Evolutionary conservation across 2,888 invertebrate species (phyloP).

Genomic region (Drosophila eohydei): DNA sequence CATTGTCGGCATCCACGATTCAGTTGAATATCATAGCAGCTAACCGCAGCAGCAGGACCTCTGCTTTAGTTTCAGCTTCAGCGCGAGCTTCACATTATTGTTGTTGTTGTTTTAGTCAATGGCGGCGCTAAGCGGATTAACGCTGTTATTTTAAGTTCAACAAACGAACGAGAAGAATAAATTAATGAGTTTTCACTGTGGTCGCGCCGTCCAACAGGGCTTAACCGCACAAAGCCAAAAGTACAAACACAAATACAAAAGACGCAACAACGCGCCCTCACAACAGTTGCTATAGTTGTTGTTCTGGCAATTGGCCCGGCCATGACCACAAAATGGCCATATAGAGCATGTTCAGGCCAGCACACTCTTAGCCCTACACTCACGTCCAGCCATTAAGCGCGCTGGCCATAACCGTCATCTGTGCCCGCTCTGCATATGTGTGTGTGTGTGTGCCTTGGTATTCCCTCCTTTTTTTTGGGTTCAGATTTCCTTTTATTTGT

Average conservation of each 20-base stretch:
- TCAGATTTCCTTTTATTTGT: conserved; percentile 55
- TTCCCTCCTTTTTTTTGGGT: conserved; percentile 20
- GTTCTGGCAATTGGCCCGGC: conserved; percentile 36
- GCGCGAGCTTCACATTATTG: conserved; percentile 2
- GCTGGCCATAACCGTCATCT: conserved; percentile 73
- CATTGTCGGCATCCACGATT: conserved; percentile 59
- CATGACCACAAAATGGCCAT: conserved; percentile 65
- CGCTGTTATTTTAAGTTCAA: conserved; percentile 80
- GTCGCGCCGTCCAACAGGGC: conserved; percentile 60
- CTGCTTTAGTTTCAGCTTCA: conserved; percentile 1
- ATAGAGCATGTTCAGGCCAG: conserved; percentile 25
- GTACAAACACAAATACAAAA: conserved; percentile 57
- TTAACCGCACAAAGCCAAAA: conserved; percentile 74
- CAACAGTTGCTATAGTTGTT: conserved; percentile 17
- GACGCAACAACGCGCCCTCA: conserved; percentile 50
- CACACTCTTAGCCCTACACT: conserved; percentile 15
- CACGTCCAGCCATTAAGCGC: conserved; percentile 67
- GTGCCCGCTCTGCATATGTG: conserved; percentile 33
- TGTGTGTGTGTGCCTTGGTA: conserved; percentile 15
- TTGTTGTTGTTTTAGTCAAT: conserved; percentile 71
- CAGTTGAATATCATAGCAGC: conserved; percentile 39
- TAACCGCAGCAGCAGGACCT: conserved; percentile 53
- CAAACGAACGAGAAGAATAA: conserved; percentile 82
- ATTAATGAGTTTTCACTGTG: conserved; percentile 82
- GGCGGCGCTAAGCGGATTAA: conserved; percentile 77